phyloP scores from a whole-genome alignment of 1,140 invertebrate species.

The Apis laboriosa region DNA sequence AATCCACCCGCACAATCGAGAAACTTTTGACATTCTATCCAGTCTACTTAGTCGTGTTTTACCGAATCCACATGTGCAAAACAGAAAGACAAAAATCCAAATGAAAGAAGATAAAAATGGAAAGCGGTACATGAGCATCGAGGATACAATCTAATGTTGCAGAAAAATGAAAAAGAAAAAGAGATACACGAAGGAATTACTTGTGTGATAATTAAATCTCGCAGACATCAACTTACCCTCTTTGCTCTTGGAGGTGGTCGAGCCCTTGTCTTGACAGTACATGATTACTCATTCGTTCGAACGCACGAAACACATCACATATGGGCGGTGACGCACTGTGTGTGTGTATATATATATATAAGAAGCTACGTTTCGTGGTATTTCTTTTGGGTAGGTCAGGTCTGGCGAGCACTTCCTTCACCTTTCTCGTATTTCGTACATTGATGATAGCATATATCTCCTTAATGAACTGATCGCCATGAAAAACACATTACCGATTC shows the following conservation, averaged over 20 bases:
- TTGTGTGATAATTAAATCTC: conserved; percentile 21
- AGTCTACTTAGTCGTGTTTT: conserved; percentile 8
- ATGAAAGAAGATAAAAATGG: conserved; percentile 12
- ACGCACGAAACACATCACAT: conserved; percentile 70
- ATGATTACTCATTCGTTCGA: conserved; percentile 74
- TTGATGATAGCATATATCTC: conserved; percentile 25
- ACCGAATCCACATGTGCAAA: conserved; percentile 38
- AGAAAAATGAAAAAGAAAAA: conserved; percentile 22
- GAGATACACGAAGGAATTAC: conserved; percentile 4
- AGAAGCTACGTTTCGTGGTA: conserved; percentile 33
- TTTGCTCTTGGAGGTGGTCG: conserved; percentile 71
- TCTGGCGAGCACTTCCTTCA: conserved; percentile 45
- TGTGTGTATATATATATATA: conserved; percentile 48
- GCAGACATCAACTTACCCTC: conserved; percentile 69
- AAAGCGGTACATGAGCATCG: conserved; percentile 4
- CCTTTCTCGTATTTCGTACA: conserved; percentile 44
- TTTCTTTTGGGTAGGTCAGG: conserved; percentile 55
- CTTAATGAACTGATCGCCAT: conserved; percentile 41
- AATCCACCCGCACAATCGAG: conserved; percentile 30
- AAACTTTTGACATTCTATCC: conserved; percentile 36
- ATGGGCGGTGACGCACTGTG: conserved; percentile 75
- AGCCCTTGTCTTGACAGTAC: conserved; percentile 76
- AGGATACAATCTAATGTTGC: conserved; percentile 19
- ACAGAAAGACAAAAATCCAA: conserved; percentile 10
- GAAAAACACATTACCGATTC: conserved; percentile 32